phyloP scores from a whole-genome alignment of 2,888 invertebrate species.

The Lissocephala sabroskyi region DNA sequence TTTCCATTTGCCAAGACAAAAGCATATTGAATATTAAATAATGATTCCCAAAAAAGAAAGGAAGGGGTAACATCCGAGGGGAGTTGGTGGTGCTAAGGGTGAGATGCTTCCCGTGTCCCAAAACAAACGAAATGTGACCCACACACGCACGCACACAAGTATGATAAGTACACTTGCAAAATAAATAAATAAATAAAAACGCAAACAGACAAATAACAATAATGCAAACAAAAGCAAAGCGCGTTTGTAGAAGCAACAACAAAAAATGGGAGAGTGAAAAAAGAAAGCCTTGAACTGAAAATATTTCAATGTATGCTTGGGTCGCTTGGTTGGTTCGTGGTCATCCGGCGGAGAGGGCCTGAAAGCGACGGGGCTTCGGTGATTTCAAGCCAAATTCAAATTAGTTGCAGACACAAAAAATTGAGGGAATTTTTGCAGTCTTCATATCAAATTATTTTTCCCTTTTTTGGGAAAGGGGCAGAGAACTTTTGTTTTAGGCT shows the following conservation, averaged over 20 bases:
- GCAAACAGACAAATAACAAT: not conserved
- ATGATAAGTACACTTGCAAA: conserved; percentile 8
- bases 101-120: too few relatives aligned
- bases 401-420: not conserved
- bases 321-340: not conserved
- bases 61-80: too few relatives aligned
- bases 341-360: not conserved
- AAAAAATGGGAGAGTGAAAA: conserved; percentile 51
- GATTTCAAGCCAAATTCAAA: not conserved
- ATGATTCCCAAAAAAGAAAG: too few relatives aligned
- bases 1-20: conserved; percentile 55
- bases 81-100: too few relatives aligned
- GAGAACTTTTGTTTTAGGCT: too few relatives aligned
- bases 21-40: conserved; percentile 65
- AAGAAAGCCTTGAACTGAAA: conserved; percentile 7
- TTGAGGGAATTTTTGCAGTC: too few relatives aligned
- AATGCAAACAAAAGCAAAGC: conserved; percentile 26
- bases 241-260: conserved; percentile 43
- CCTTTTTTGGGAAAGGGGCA: too few relatives aligned
- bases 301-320: not conserved
- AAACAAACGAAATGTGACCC: too few relatives aligned
- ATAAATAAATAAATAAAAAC: conserved; percentile 47
- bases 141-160: conserved; percentile 8
- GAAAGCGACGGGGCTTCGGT: not conserved
- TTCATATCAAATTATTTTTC: too few relatives aligned